Conservation (phyloP, 2,113 vertebrate species). For the Gavia stellata region DNA sequence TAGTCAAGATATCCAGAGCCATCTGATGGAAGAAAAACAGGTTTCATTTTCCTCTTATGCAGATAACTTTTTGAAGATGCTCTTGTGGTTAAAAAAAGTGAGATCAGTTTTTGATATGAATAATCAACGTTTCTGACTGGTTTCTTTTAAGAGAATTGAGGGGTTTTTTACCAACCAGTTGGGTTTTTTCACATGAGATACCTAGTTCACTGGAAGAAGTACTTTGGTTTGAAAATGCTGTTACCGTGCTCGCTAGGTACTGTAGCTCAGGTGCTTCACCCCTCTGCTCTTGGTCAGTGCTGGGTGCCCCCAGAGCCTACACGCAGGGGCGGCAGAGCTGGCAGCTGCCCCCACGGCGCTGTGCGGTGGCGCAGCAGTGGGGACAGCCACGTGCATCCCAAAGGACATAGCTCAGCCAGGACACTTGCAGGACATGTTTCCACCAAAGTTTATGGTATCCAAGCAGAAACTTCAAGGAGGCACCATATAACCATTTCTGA, state of each 20-base stretch:
- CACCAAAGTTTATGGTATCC: not conserved
- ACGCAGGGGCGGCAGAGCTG: fast-evolving
- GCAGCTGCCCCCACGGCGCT: not conserved
- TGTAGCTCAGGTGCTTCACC: not conserved
- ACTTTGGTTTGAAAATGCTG: not conserved
- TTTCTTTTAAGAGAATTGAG: not conserved
- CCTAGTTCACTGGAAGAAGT: not conserved
- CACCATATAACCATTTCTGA: not conserved
- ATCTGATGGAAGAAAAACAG: not conserved
- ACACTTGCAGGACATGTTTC: not conserved
- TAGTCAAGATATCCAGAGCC: not conserved
- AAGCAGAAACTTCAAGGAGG: not conserved
- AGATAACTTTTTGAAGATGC: not conserved
- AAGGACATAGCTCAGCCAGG: not conserved
- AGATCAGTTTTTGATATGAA: not conserved
- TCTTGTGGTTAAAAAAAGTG: not conserved
- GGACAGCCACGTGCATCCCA: not conserved
- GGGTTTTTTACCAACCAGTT: not conserved
- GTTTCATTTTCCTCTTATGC: not conserved
- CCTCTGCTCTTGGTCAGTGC: not conserved
- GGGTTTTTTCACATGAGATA: not conserved
- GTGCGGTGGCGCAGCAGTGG: no score
- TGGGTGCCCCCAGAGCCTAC: not conserved
- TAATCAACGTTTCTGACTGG: not conserved
- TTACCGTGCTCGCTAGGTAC: not conserved